These are phyloP conservation scores for Philonicus albiceps DNA, from an alignment of 2,888 invertebrate species.

Conservation along the genomic window DNA sequence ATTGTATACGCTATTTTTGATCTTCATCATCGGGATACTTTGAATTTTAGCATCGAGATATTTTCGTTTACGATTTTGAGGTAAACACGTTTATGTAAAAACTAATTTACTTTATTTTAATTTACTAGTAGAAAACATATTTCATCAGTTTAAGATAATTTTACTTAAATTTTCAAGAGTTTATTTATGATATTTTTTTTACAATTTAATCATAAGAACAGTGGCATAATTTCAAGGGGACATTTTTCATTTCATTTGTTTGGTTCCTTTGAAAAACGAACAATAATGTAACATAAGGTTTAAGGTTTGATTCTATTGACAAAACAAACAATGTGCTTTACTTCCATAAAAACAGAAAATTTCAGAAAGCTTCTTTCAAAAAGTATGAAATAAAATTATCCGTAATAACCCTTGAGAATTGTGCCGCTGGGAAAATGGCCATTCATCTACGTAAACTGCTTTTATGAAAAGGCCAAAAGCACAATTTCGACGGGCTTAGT, in stretches of 20 bases:
- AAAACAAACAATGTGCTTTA: neutral
- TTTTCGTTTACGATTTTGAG: no score
- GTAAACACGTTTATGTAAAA: no score
- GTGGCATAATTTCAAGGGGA: neutral
- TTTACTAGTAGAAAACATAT: no score
- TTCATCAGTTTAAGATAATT: no score
- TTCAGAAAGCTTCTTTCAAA: neutral
- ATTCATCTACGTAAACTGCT: neutral
- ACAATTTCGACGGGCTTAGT: neutral
- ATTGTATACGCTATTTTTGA: no score
- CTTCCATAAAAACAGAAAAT: neutral
- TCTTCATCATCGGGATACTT: no score
- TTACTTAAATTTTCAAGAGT: no score
- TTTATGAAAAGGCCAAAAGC: neutral
- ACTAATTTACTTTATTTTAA: no score
- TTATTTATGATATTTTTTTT: no score
- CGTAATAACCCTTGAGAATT: neutral
- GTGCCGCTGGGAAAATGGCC: neutral
- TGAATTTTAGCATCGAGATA: no score
- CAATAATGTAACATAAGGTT: neutral
- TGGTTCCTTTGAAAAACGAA: neutral
- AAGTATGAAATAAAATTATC: neutral
- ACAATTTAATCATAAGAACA: neutral
- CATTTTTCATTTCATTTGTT: neutral
- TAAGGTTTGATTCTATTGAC: neutral